Evolutionary conservation across 2,888 invertebrate species (phyloP).

Genomic region (Boloria euphrosyne): DNA sequence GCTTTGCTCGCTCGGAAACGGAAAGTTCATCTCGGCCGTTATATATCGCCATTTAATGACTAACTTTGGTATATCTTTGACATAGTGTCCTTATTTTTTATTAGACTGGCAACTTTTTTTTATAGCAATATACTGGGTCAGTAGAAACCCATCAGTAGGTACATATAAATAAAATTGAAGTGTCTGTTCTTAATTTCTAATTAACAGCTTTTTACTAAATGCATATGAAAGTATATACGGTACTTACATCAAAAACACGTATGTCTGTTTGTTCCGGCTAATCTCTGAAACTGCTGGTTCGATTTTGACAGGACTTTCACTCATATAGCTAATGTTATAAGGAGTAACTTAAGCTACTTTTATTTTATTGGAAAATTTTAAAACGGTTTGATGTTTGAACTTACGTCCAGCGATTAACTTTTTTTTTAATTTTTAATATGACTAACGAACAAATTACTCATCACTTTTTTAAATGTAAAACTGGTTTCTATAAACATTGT

Average conservation of each 20-base stretch:
- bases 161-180: slow-evolving; percentile 3
- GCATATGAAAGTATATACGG: too few species aligned
- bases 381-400: too few species aligned
- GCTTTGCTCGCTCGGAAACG: slow-evolving; percentile 35
- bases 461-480: not conserved
- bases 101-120: slow-evolving; percentile 20
- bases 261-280: too few species aligned
- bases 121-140: slow-evolving; percentile 9
- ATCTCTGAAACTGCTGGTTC: too few species aligned
- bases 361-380: too few species aligned
- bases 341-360: too few species aligned
- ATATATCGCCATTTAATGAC: slow-evolving; percentile 33
- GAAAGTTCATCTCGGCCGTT: slow-evolving; percentile 37
- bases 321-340: too few species aligned
- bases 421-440: not conserved
- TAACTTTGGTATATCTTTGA: slow-evolving; percentile 28
- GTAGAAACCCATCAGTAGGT: not conserved
- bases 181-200: not conserved
- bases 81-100: slow-evolving; percentile 36
- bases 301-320: too few species aligned
- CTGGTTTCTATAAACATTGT: slow-evolving; percentile 7
- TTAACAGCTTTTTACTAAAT: too few species aligned
- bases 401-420: too few species aligned
- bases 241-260: too few species aligned
- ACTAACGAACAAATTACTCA: not conserved